Base-by-base conservation (phyloP, 2,797 vertebrate species). In the Muscicapa striata region DNA sequence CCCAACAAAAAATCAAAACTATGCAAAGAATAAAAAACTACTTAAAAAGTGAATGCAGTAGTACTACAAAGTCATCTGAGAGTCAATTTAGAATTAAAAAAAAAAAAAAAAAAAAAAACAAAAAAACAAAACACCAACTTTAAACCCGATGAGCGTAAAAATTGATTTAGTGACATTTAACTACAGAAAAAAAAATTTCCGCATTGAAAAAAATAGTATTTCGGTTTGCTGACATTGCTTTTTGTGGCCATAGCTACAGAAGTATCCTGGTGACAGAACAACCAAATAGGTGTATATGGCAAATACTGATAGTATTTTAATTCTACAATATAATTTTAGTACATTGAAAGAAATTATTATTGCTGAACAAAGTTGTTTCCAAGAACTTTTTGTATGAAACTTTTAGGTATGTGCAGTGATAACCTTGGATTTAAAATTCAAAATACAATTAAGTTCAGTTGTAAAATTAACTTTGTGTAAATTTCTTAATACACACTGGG, bases 191-290 rank as follows among this genome's bases (percentile, higher is more conserved):
- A 66, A 24, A 86, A 51, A 58, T 21, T 73, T 92, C 62, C 4
- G 3, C 86, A 90, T 74, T 69, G 54, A 21, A 49, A 91, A 34
- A 55, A 94, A 78, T 80, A 76, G 36, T 58, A 90, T 97, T 98
- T 98, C 97, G 97, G 98, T 98, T 98, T 98, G 97, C 93, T 98
- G 97, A 98, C 97, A 98, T 97, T 98, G 97, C 55, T 92, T 93
- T 97, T 90, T 89, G 69, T 74, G 76, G 49, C 49, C 64, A 79
- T 29, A 95, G 68, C 59, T 91, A n/a, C 46, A 46, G 46, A 46
- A 46, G 22, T 46, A 46, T 91, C 81, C 27, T 72, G 89, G 80
- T 95, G 54, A 96, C 87, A 91, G 64, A 96, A 95, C 26, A 84
- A 94, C 43, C 61, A 61, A 90, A 84, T 29, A 87, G 48, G 51